Evolutionary conservation across 2,797 vertebrate genomes (phyloP).

Genomic region (Heterohyrax brucei): DNA sequence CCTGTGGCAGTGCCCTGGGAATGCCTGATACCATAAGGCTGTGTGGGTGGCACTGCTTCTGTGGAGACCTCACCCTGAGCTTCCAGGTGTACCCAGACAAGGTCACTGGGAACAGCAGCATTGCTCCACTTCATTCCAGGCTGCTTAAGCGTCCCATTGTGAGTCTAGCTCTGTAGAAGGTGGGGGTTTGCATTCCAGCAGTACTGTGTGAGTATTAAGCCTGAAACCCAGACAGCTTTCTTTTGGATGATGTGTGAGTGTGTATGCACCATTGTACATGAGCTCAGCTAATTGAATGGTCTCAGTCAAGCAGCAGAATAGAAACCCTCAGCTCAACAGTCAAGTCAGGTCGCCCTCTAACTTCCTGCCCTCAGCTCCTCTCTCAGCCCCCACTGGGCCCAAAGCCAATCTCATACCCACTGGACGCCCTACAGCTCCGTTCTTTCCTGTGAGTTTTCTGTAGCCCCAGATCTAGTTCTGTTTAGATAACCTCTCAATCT

Average conservation of each 20-base stretch:
- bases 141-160: not conserved
- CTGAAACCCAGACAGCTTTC: not conserved
- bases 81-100: not conserved
- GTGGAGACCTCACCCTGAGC: not conserved
- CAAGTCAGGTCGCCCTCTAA: not conserved
- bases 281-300: not conserved
- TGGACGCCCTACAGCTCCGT: not conserved
- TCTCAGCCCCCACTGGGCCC: not conserved
- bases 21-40: not conserved
- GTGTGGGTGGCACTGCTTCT: not conserved
- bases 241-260: not conserved
- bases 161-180: not conserved
- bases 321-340: conserved; percentile 30
- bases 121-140: not conserved
- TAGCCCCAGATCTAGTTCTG: not conserved
- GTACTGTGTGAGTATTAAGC: not conserved
- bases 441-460: not conserved
- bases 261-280: not conserved
- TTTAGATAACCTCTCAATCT: not conserved
- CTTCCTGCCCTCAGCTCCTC: not conserved
- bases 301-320: not conserved
- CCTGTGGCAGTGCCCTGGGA: not conserved
- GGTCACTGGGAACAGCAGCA: not conserved
- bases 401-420: not conserved
- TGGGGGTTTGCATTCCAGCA: not conserved